phyloP scores from a whole-genome alignment of 2,113 vertebrate species.

The Trogon melanurus region DNA sequence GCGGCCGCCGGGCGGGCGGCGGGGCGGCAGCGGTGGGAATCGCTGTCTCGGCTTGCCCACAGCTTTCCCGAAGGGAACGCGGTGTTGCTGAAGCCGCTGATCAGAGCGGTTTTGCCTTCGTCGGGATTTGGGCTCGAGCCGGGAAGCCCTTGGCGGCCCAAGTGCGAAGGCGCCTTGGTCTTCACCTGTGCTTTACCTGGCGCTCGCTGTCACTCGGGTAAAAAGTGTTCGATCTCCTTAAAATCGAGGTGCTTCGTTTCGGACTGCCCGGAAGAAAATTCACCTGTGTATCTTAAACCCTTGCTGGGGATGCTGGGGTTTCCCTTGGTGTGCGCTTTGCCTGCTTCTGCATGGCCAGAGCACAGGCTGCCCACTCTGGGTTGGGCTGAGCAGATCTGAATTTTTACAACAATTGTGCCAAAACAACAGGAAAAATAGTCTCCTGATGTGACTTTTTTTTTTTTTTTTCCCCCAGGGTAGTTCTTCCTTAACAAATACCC shows the following conservation, averaged over 20 bases:
- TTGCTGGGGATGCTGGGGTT: not conserved
- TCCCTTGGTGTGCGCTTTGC: fast-evolving
- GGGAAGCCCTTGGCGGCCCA: not conserved
- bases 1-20: not conserved
- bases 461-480: not conserved
- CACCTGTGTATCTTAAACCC: not conserved
- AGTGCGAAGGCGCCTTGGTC: not conserved
- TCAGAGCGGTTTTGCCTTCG: not conserved
- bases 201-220: not conserved
- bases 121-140: not conserved
- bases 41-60: not conserved
- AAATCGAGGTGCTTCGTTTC: not conserved
- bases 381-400: not conserved
- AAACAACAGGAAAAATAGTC: not conserved
- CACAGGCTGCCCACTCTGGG: not conserved
- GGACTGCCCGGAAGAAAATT: not conserved
- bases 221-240: not conserved
- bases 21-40: not conserved
- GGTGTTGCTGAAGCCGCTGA: not conserved
- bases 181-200: not conserved
- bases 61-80: not conserved
- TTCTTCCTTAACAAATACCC: not conserved
- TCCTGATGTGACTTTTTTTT: not conserved
- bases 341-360: not conserved
- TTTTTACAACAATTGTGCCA: not conserved